Evolutionary conservation across 2,888 invertebrate species (phyloP), one percentile per base, ranked within the genome.

Genomic region (Apomyelois bistriatella): DNA sequence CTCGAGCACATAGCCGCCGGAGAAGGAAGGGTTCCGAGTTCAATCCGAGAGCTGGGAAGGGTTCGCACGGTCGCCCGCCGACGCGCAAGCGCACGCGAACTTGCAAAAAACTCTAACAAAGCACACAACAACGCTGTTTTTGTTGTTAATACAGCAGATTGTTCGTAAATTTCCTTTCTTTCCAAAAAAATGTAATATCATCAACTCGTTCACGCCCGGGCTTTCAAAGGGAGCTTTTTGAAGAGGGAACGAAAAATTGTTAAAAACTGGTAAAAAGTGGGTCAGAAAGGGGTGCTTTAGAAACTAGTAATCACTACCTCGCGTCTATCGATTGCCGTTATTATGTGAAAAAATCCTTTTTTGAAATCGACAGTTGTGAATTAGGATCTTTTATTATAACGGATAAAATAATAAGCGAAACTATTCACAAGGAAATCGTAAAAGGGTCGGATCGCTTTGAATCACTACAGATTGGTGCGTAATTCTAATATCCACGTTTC

Each of bases 121-220:
- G 76, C 79, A 74, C 74, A 82, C 84, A 82, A 85, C 79, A 77
- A 72, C 79, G 79, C 85, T 85, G 84, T 88, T 86, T 82, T 88
- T 88, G 85, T 89, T 87, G 85, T 82, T 85, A 90, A 89, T 86
- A 87, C 82, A 79, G 76, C 76, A 82, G 88, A 90, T 89, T 90
- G 90, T 88, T 89, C 89, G 89, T 82, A 80, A 87, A 86, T 89
- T 89, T 82, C 76, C 70, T 78, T 83, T 85, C 80, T 79, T 82
- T 69, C 68, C 70, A 68, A 85, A 87, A 85, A 90, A 89, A 85
- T 79, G 84, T 90, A 90, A 90, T 90, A 90, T 90, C 89, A 90
- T 90, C 90, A 90, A 90, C 90, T 90, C 90, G 90, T 90, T 90
- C 90, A 90, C 90, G 90, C 90, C 90, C 89, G 90, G 84, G 64